Base-by-base conservation (phyloP, 2,113 vertebrate species). In the Ophthalmolycus amberensis region DNA sequence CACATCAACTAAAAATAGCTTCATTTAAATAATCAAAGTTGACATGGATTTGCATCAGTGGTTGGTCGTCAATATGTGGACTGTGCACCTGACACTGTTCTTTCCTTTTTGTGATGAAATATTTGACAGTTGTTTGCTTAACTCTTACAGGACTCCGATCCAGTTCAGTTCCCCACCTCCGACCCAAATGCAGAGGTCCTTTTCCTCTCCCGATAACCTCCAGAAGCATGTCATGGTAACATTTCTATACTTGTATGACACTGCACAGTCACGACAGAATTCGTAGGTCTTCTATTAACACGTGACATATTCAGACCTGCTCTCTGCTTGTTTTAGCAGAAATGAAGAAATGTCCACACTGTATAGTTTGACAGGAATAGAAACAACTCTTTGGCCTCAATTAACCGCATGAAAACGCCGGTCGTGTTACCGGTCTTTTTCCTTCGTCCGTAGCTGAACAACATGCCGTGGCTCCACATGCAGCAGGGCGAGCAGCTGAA, bases 211-310 rank as follows among this genome's bases (percentile, higher is more conserved):
- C 0, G 96, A 97, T 18, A 95, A 80, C 90, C 95, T 97, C 65
- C 97, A 98, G 83, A 96, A 96, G 87, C 95, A 97, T 75, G 96
- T 84, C 0, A 87, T 95, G 96, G 98, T 99, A 94, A 86, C 88
- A 0, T 40, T 27, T 54, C 34, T 50, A 10, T 46, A 46, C 44
- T 46, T 48, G 22, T 52, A 48, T 74, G 9, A 62, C 22, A n/a
- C 11, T 74, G 9, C 15, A 58, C 22, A 65, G 12, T 58, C n/a
- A 25, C 46, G 29, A 42, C 18, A 44, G 0, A 54, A n/a, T 52
- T 22, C 3, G 6, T 25, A 4, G 37, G 42, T 48, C 8, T 46
- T 67, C 32, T 66, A 62, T 64, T 18, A 72, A 48, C 1, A 32
- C 12, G 1, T 27, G 6, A 16, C 18, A 9, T 38, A n/a, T 65